Conservation (phyloP, 2,888 invertebrate genomes). For the Andrena chrysosceles region DNA sequence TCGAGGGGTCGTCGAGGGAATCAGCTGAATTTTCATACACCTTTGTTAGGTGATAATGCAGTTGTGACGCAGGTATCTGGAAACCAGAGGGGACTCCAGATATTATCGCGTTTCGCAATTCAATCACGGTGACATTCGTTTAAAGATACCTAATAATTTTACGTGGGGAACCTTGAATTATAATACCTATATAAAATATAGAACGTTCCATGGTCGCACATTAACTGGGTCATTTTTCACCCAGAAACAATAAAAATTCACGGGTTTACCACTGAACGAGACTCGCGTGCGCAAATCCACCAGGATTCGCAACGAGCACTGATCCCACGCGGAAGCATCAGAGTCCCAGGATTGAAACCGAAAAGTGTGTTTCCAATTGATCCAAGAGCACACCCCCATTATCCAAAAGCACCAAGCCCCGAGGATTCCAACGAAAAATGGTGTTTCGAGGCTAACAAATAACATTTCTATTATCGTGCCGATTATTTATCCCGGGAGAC, state of each 20-base stretch:
- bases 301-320: conserved; percentile 10
- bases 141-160: background rate
- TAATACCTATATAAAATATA: too few relatives aligned
- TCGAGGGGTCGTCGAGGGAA: background rate
- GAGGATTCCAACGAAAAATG: conserved; percentile 13
- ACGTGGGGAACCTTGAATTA: background rate
- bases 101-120: background rate
- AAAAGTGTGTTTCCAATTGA: conserved; percentile 17
- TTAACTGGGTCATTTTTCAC: background rate
- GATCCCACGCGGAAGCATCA: conserved; percentile 8
- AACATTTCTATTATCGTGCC: conserved; percentile 2
- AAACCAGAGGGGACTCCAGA: background rate
- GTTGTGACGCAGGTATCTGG: background rate
- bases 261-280: background rate
- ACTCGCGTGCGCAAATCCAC: background rate
- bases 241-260: background rate
- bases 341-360: conserved; percentile 21
- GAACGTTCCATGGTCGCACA: too few relatives aligned
- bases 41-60: conserved; percentile 7
- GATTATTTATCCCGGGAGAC: conserved; percentile 3
- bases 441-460: conserved; percentile 5
- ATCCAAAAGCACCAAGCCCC: conserved; percentile 9
- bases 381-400: conserved; percentile 1
- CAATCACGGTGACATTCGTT: conserved; percentile 4
- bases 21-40: conserved; percentile 14